phyloP scores from a whole-genome alignment of 2,797 vertebrate species.

The Scomberomorus guttatus region DNA sequence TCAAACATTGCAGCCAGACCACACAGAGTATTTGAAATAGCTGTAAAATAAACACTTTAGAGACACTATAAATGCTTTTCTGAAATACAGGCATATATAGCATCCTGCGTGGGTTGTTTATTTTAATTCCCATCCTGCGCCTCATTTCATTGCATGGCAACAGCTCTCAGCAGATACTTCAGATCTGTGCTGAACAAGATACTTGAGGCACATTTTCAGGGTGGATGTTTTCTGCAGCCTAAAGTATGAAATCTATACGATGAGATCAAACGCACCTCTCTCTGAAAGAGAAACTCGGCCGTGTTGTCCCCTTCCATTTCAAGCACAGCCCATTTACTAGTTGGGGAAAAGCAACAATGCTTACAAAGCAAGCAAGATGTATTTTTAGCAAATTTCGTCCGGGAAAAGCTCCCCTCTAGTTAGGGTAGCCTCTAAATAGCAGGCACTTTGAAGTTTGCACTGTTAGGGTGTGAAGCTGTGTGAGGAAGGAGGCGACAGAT shows the following conservation, averaged over 20 bases:
- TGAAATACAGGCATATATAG: constrained; percentile 52
- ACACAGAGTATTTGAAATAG: constrained; percentile 22
- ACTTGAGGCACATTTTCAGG: constrained; percentile 59
- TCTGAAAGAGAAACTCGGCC: constrained; percentile 11
- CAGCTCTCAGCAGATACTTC: constrained; percentile 60
- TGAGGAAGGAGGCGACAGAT: constrained; percentile 39
- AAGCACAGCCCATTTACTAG: constrained; percentile 44
- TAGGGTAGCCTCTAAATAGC: constrained; percentile 52
- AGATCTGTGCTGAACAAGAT: constrained; percentile 47
- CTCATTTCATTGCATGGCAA: constrained; percentile 66
- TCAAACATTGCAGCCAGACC: constrained; percentile 39
- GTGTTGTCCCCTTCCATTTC: constrained; percentile 34
- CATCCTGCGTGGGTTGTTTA: constrained; percentile 74
- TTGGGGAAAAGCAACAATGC: constrained; percentile 44
- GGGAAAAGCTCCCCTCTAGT: constrained; percentile 18
- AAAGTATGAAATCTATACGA: constrained; percentile 23
- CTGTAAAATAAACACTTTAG: constrained; percentile 39
- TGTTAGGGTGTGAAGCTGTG: constrained; percentile 32
- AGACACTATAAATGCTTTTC: constrained; percentile 39
- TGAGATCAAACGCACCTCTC: neutral
- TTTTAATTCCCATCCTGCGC: constrained; percentile 61
- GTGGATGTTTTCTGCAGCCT: constrained; percentile 36
- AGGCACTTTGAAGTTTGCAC: constrained; percentile 62
- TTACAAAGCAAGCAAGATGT: constrained; percentile 48
- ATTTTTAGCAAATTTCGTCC: constrained; percentile 55